Conservation (phyloP, 1,140 invertebrate species). For the Eciton burchellii region DNA sequence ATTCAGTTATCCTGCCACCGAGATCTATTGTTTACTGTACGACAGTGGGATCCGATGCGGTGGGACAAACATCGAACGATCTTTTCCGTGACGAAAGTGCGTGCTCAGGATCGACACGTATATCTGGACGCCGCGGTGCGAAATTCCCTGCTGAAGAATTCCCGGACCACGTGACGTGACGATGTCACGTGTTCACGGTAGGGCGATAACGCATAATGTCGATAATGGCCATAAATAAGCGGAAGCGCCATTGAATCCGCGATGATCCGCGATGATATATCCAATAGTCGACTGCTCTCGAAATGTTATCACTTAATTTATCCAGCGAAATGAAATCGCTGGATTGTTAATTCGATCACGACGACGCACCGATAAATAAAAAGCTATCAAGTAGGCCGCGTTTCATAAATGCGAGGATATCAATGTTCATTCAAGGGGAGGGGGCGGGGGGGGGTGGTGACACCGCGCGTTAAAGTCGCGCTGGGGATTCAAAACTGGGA, state of each 20-base stretch:
- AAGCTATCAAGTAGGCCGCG: constrained; percentile 10
- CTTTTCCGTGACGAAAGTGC: constrained; percentile 30
- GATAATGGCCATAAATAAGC: background rate
- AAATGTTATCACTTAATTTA: no score
- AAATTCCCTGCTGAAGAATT: constrained; percentile 33
- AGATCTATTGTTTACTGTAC: constrained; percentile 56
- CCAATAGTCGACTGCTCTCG: no score
- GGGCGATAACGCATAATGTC: constrained; percentile 17
- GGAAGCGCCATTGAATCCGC: constrained; percentile 28
- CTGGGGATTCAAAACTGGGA: constrained; percentile 11
- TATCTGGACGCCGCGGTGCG: background rate
- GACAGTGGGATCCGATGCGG: constrained; percentile 25
- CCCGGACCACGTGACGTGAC: background rate
- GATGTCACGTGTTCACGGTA: constrained; percentile 9
- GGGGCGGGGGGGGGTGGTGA: background rate
- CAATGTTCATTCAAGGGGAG: constrained; percentile 15
- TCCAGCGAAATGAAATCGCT: no score
- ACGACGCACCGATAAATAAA: constrained; percentile 28
- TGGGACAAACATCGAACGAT: constrained; percentile 37
- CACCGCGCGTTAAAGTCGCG: constrained; percentile 1
- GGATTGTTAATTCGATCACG: constrained; percentile 18
- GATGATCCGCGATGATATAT: constrained; percentile 42
- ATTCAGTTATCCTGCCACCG: constrained; percentile 44
- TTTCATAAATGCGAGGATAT: background rate
- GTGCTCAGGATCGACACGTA: constrained; percentile 27